phyloP scores from a whole-genome alignment of 2,113 vertebrate genomes.

The Megaleporinus macrocephalus region DNA sequence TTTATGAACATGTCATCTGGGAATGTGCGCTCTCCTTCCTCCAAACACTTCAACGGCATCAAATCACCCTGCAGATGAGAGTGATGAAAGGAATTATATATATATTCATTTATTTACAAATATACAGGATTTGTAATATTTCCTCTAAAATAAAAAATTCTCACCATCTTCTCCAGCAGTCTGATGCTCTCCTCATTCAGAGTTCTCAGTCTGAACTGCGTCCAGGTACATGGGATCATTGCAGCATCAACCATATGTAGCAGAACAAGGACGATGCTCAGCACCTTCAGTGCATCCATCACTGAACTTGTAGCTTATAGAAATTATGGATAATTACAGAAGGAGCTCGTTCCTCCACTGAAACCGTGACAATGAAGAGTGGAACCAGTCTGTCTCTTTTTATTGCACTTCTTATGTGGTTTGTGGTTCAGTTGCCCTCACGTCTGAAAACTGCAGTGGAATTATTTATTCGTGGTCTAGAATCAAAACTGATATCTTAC shows the following conservation, averaged over 20 bases:
- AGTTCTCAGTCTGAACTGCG: background rate
- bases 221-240: background rate
- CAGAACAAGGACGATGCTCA: background rate
- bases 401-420: background rate
- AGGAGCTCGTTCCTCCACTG: background rate
- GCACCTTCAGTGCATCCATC: background rate
- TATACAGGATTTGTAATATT: background rate
- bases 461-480: too few relatives aligned
- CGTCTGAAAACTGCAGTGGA: too few relatives aligned
- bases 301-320: background rate
- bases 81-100: background rate
- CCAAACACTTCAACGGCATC: slow-evolving; percentile 14
- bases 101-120: too few relatives aligned
- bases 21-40: background rate
- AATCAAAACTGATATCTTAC: too few relatives aligned
- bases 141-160: background rate
- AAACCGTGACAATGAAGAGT: background rate
- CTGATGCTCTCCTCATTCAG: background rate
- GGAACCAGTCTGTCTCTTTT: background rate
- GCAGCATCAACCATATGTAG: background rate
- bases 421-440: background rate
- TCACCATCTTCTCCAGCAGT: slow-evolving; percentile 1
- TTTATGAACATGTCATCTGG: slow-evolving; percentile 7
- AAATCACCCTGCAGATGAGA: background rate
- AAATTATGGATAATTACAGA: background rate